Base-by-base conservation (phyloP, 2,888 invertebrate species). In the Hyalella azteca region DNA sequence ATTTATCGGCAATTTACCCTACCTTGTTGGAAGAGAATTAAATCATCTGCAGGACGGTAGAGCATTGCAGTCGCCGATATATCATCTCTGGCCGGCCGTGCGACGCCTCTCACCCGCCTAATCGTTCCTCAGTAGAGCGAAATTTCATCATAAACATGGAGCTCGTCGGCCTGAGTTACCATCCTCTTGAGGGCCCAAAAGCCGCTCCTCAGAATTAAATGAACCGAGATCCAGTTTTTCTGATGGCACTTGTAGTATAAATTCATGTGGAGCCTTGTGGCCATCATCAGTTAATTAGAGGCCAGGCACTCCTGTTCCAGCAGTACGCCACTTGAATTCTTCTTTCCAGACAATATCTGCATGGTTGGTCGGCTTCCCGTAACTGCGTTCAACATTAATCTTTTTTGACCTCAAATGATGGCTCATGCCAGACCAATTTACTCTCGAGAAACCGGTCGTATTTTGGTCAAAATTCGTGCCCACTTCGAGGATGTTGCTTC, bases 211-310 rank as follows among this genome's bases (percentile, higher is more conserved):
- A 45, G 45, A 9, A 45, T 11, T 9, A 45, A 45, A 45, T n/a
- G 15, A 45, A 45, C 15, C 45, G 9, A 11, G 36, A 36, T 22
- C 66, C 36, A 36, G 66, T 66, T 66, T 29, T 66, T n/a, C 15
- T 9, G 66, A 66, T 36, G 66, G 19, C 7, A 11, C 15, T 13
- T 66, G 66, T 66, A 66, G 66, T 66, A 66, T 66, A 66, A 66
- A 66, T 66, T 66, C 66, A 36, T 66, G 36, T 66, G 32, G n/a
- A 29, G 29, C 66, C 19, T 19, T 0, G 36, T 36, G 66, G 15
- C 66, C 66, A 66, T 66, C 66, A 66, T 32, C 66, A 66, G 66
- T 32, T 66, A 66, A 66, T 66, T 66, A 66, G 66, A 36, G 66
- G 19, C 36, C 66, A 36, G 22, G 36, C 66, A 36, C 29, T 29